Conservation (phyloP, 1,140 invertebrate species). For the Cydia pomonella region DNA sequence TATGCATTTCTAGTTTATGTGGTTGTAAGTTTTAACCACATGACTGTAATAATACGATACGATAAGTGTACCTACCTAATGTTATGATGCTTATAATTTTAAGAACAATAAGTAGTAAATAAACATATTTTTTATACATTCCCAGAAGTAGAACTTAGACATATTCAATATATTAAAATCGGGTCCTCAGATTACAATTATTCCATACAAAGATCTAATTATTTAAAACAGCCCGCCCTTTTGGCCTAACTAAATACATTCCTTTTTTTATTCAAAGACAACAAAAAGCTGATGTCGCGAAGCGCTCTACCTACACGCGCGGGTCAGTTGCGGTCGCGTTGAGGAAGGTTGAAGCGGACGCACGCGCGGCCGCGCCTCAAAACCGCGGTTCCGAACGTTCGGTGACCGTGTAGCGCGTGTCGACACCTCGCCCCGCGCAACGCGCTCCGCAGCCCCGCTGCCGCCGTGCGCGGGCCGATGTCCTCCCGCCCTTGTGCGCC, state of each 20-base stretch:
- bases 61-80: background rate
- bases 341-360: conserved; percentile 68
- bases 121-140: no score
- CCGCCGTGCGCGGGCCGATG: conserved; percentile 38
- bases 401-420: conserved; percentile 75
- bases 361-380: conserved; percentile 58
- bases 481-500: conserved; percentile 37
- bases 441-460: conserved; percentile 43
- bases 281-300: conserved; percentile 14
- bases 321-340: conserved; percentile 78
- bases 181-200: background rate
- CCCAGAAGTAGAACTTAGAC: no score
- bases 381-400: conserved; percentile 69
- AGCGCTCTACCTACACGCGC: conserved; percentile 41
- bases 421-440: conserved; percentile 55
- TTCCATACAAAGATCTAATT: background rate
- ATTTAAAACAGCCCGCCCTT: background rate
- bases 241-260: conserved; percentile 14
- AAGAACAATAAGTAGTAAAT: no score
- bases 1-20: no score
- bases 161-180: no score
- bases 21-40: background rate
- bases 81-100: no score
- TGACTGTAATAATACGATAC: no score
- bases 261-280: conserved; percentile 4